Base-by-base conservation (phyloP, 2,888 invertebrate species). In the Drosophila fulvimacula region DNA sequence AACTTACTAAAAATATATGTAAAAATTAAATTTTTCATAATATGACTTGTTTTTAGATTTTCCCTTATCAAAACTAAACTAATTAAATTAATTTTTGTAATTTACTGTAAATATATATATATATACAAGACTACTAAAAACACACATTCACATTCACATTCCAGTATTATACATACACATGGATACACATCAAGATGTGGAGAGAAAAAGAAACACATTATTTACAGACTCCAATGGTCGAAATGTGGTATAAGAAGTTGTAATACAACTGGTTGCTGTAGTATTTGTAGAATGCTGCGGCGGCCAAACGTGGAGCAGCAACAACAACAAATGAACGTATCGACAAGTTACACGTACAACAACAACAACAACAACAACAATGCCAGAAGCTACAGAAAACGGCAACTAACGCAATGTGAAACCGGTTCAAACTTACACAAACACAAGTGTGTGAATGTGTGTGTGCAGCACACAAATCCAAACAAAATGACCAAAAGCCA, bases 241-340 rank as follows among this genome's bases (percentile, higher is more conserved):
- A 41, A 51, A 64, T 61, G 57, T 62, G 74, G 64, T 49, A 78
- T 69, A 83, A 87, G 89, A 82, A 87, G 89, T 89, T 82, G 82
- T 82, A 89, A 63, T 84, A 82, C 88, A 89, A 84, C 89, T 84
- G 68, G 56, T 78, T 84, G 71, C 70, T 68, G 81, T 82, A 82
- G 87, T 82, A 89, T 89, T 82, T 88, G 81, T 89, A 89, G 79
- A 89, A 87, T 87, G 86, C 56, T 57, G 72, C 39, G 70, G 48
- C 42, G 27, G 48, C 13, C 79, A 56, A 67, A 61, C 57, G 58
- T 80, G 34, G 64, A 76, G 55, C 51, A 56, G 30, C 44, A 67
- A 56, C 61, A 67, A 49, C 70, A 76, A 61, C 69, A 76, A 81
- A 63, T 49, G 61, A 60, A 69, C 80, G 41, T 61, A 76, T 76